phyloP scores from a whole-genome alignment of 2,797 vertebrate genomes.

The Rhinogobio ventralis region DNA sequence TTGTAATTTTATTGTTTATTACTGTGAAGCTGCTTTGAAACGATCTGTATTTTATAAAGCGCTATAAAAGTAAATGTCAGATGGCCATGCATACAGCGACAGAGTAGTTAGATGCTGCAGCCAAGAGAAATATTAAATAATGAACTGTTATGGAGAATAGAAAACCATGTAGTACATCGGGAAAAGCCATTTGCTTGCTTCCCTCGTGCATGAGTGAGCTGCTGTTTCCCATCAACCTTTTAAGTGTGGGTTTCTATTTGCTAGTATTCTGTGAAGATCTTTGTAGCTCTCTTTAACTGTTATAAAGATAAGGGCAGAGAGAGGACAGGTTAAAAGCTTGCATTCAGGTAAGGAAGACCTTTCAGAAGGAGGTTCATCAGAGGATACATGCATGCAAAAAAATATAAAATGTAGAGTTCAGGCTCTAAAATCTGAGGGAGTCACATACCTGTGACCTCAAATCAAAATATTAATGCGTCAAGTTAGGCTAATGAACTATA shows the following conservation, averaged over 20 bases:
- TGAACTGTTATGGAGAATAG: conserved; percentile 44
- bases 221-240: conserved; percentile 25
- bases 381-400: neutral
- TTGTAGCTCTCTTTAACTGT: conserved; percentile 28
- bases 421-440: neutral
- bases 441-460: neutral
- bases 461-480: neutral
- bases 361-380: conserved; percentile 5
- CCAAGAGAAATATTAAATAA: conserved; percentile 36
- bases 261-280: conserved; percentile 29
- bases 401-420: neutral
- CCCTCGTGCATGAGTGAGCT: conserved; percentile 14
- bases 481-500: neutral
- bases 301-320: conserved; percentile 28
- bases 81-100: neutral
- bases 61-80: neutral
- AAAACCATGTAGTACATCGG: conserved; percentile 35
- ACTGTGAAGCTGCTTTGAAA: neutral
- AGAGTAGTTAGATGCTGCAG: conserved; percentile 4
- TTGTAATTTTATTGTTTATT: neutral
- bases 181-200: conserved; percentile 47
- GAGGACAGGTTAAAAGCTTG: conserved; percentile 40
- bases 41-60: neutral
- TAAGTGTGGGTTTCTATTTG: conserved; percentile 27
- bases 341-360: conserved; percentile 38